Evolutionary conservation across 2,797 vertebrate genomes (phyloP).

Genomic region (Spheniscus humboldti): DNA sequence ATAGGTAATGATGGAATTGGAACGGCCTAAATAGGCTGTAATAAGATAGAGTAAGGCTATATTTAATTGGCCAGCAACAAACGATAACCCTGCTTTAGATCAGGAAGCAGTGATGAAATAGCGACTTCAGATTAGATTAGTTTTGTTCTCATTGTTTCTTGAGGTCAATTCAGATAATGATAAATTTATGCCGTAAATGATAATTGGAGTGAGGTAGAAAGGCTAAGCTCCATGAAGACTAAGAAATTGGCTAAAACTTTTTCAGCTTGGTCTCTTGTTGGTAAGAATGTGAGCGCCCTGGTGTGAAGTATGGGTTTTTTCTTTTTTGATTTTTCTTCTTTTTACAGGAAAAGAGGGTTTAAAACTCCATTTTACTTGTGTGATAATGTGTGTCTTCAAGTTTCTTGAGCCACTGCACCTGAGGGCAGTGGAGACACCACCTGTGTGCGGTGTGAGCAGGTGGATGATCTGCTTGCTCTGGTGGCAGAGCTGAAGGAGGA

Average conservation of each 20-base stretch:
- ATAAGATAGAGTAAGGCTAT: neutral
- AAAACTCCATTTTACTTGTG: neutral
- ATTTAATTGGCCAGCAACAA: neutral
- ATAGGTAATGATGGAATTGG: neutral
- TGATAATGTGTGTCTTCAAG: neutral
- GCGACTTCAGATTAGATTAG: neutral
- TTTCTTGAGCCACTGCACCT: too few relatives aligned
- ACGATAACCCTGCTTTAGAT: neutral
- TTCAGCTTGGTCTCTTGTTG: neutral
- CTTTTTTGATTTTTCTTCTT: neutral
- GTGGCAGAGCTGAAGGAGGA: too few relatives aligned
- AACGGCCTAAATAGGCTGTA: neutral
- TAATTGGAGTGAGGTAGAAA: neutral
- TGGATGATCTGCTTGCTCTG: too few relatives aligned
- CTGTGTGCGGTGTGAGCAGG: too few relatives aligned
- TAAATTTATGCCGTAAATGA: neutral
- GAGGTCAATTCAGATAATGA: neutral
- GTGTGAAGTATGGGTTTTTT: neutral
- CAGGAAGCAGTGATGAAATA: neutral
- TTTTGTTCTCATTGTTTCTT: neutral
- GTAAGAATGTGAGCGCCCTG: neutral
- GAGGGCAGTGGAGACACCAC: too few relatives aligned
- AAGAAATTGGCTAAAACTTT: neutral
- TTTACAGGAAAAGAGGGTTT: neutral
- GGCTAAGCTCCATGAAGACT: neutral